Base-by-base conservation (phyloP, 2,797 vertebrate genomes). In the Paedocypris micromegethes region DNA sequence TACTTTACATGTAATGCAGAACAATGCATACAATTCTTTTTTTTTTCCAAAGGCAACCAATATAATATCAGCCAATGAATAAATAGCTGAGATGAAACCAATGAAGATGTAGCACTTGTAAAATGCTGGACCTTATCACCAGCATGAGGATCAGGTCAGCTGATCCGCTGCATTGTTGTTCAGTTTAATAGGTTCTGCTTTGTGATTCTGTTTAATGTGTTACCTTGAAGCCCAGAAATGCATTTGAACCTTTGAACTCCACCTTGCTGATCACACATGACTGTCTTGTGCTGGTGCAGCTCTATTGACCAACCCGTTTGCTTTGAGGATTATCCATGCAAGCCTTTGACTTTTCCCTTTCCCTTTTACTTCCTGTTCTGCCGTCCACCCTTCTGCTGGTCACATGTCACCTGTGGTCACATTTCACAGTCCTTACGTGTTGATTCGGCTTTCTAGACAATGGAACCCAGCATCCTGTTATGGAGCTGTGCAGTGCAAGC, bases 391-490 rank as follows among this genome's bases (percentile, higher is more conserved):
- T 81, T 72, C 55, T 52, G 69, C 64, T 77, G 76, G 83, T 87
- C 85, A 87, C 83, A 83, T 86, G 87, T 82, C 79, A 9, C 65
- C 57, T 66, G 4, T 55, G 73, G 71, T 86, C 81, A 83, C 84
- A 84, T 81, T 71, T 85, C 40, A 65, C 68, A 72, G 78, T 66
- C 71, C 74, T 80, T 60, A 81, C 78, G 76, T 88, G 85, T 89
- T 87, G 81, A 87, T 88, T 87, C 81, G 88, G 84, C 79, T 80
- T 61, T 42, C 48, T 71, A 76, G 84, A 90, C 89, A 90, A 89
- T 88, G 72, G 84, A 50, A 75, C 74, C 81, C 81, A 64, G 79
- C 85, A 90, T 91, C 90, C 90, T 90, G 88, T 90, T 88, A 81
- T 87, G 85, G 79, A 85, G 42, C 71, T 57, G 77, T 75, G 80